Evolutionary conservation across 64 coral and sea anemone species (phyloP), one percentile per base, ranked within the genome.

Genomic region (Stylophora pistillata): DNA sequence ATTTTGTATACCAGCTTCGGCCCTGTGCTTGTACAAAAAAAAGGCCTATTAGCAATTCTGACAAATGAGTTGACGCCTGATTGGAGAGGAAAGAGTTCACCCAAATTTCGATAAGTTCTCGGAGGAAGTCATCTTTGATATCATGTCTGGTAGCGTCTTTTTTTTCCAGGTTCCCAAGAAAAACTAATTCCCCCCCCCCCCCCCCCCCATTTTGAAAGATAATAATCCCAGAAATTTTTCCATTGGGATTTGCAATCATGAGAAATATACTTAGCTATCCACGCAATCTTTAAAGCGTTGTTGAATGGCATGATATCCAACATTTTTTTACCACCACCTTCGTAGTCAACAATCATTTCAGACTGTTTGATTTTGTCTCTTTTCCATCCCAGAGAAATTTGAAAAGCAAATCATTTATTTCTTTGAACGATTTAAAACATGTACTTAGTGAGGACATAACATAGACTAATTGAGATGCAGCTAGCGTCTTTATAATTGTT

Each of bases 251-350:
- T 17, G 52, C 53, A 77, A 27, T 56, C 33, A 9, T 28, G 23
- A n/a, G 53, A 77, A 56, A 77, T 77, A 47, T 56, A 77, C 20
- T 56, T 77, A 77, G 10, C 47, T 56, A 77, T 57, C 21, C 21
- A 57, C 14, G 71, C 4, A 41, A 17, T 73, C 34, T 73, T 73
- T 15, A 73, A 31, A 16, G 71, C 26, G 14, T 73, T 77, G 10
- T 77, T 77, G 14, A 77, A 77, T 56, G 54, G 47, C 9, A 77
- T 56, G 27, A 77, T 77, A 53, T 56, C 21, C 56, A 77, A 55
- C 75, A 77, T 77, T 53, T 77, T 77, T 11, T 54, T 10, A 10
- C 75, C 75, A 55, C 75, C 47, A 57, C 56, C 75, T 77, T 56
- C 47, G 23, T 77, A 77, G 28, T 77, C 75, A 18, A 30, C 71